A percentile compares a stretch with the other conserved stretches of the same genome.
Evolutionary conservation across 2,888 invertebrate species (phyloP).

Genomic region (Xanthostigma xanthostigma): DNA sequence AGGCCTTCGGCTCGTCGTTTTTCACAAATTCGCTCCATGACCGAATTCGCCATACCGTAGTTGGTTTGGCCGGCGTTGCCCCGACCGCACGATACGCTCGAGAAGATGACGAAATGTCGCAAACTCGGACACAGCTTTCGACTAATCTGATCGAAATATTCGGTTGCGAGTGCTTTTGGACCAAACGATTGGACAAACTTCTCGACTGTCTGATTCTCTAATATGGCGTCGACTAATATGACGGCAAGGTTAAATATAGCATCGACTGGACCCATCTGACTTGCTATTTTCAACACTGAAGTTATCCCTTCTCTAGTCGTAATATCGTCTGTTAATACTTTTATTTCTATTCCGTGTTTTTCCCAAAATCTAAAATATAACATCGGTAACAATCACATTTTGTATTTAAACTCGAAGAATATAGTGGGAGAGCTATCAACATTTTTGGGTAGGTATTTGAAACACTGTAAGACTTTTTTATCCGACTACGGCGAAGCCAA

Average conservation of each 20-base stretch:
- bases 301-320: constrained; percentile 39
- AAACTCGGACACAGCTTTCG: constrained; percentile 38
- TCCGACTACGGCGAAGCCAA: too few species aligned
- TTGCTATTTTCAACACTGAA: constrained; percentile 43
- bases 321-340: constrained; percentile 51
- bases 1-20: constrained; percentile 48
- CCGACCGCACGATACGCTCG: constrained; percentile 80
- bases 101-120: constrained; percentile 76
- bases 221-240: constrained; percentile 54
- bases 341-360: constrained; percentile 44
- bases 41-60: constrained; percentile 81
- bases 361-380: constrained; percentile 39
- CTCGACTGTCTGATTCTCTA: constrained; percentile 60
- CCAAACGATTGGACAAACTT: constrained; percentile 49
- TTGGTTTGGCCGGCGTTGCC: constrained; percentile 86
- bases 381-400: too few species aligned
- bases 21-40: constrained; percentile 81
- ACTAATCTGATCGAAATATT: constrained; percentile 54
- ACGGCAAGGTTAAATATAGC: constrained; percentile 87
- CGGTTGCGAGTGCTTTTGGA: constrained; percentile 69
- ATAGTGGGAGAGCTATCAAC: too few species aligned
- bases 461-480: too few species aligned
- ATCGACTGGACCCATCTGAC: constrained; percentile 50
- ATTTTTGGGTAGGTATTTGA: too few species aligned
- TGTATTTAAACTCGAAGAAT: too few species aligned